Base-by-base conservation (phyloP, 2,797 vertebrate genomes). In the Anabacerthia variegaticeps region DNA sequence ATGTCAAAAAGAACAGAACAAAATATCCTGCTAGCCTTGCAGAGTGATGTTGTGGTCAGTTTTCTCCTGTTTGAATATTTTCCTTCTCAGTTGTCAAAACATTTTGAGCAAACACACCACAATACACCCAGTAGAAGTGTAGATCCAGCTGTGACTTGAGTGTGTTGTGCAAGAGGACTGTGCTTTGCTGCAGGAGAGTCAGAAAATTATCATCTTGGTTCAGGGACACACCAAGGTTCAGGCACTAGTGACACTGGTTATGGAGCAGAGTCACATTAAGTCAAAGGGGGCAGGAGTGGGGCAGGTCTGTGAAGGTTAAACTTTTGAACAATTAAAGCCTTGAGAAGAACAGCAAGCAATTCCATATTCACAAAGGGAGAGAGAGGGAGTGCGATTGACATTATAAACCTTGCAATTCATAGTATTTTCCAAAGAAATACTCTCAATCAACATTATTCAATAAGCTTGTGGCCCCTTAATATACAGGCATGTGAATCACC, bases 241-340 rank as follows among this genome's bases (percentile, higher is more conserved):
- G 17, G 43, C 27, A 37, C 27, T 71, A 23, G 32, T 28, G 30
- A 73, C 26, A 18, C 9, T 34, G 27, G 17, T 43, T 4, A 1
- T 66, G 68, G 34, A 73, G 28, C 32, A 51, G 11, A 76, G 21
- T 10, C 6, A 0, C 8, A 14, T 32, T 27, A 63, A 55, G 7
- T 27, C 5, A 8, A 59, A 77, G 16, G 11, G 23, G 24, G 23
- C 27, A 79, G 36, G 18, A 88, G 6, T 3, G 9, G 30, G 3
- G 7, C 0, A 0, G 9, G 8, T 56, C 19, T 37, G 24, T 23
- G 37, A 76, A 43, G 13, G 39, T 44, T 65, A 83, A 65, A 43
- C 18, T 66, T 10, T 43, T 43, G 21, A 26, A 68, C 30, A 85
- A 71, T 21, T 67, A 78, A 71, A 89, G 21, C 65, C 44, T 81